These are phyloP conservation scores for Vicugna pacos DNA, from an alignment of 2,113 vertebrate species.

Conservation along the genomic window DNA sequence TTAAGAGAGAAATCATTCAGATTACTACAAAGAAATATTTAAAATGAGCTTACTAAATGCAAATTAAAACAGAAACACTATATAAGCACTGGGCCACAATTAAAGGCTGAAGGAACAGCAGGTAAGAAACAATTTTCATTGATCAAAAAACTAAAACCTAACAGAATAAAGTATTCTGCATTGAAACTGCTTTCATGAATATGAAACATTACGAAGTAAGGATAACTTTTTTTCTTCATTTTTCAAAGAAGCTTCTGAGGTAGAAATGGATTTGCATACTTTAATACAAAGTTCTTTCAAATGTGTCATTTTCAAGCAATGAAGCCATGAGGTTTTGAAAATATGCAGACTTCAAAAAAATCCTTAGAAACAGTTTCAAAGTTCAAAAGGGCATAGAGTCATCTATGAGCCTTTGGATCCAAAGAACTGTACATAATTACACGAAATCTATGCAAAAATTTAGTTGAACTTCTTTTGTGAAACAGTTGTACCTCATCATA, in stretches of 20 bases:
- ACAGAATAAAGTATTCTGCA: conserved; percentile 66
- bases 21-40: conserved; percentile 66
- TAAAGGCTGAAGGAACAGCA: conserved; percentile 79
- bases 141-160: conserved; percentile 79
- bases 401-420: neutral
- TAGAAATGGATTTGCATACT: conserved; percentile 68
- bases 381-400: conserved; percentile 14
- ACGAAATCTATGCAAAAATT: conserved; percentile 13
- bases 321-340: neutral
- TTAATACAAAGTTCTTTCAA: conserved; percentile 62
- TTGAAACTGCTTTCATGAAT: conserved; percentile 70
- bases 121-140: conserved; percentile 81
- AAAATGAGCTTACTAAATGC: conserved; percentile 78
- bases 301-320: conserved; percentile 57
- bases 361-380: conserved; percentile 48
- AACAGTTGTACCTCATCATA: neutral
- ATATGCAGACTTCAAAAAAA: conserved; percentile 40
- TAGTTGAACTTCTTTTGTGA: neutral
- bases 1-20: conserved; percentile 43
- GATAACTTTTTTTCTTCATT: neutral
- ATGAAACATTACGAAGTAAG: conserved; percentile 67
- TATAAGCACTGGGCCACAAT: conserved; percentile 78
- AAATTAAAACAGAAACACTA: conserved; percentile 82
- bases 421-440: conserved; percentile 18
- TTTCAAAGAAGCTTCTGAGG: conserved; percentile 77